Conservation (phyloP, 2,888 invertebrate genomes). For the Tolmerus cingulatus region DNA sequence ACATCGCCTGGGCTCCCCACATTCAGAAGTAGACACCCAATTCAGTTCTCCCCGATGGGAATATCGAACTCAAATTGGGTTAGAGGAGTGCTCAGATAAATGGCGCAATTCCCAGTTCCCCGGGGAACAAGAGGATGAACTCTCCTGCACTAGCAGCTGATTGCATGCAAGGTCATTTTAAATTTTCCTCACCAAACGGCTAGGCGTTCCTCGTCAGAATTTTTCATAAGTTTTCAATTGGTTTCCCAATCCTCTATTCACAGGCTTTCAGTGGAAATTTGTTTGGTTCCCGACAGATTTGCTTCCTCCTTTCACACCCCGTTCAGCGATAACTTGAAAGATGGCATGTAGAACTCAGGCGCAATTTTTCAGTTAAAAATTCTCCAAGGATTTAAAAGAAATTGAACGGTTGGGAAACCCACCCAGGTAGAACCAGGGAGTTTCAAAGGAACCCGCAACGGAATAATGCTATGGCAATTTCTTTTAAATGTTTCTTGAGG, state of each 20-base stretch:
- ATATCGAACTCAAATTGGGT: background rate
- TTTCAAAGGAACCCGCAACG: background rate
- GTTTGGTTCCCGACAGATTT: background rate
- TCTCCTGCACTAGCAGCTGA: background rate
- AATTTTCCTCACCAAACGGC: background rate
- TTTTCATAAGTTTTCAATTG: background rate
- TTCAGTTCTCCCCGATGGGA: background rate
- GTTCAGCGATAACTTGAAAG: background rate
- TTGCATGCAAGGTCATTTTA: background rate
- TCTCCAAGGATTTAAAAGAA: background rate
- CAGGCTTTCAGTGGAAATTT: background rate
- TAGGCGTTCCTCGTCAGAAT: background rate
- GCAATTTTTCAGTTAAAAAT: background rate
- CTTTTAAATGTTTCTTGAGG: background rate
- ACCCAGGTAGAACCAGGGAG: background rate
- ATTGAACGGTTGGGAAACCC: background rate
- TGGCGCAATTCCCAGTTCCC: background rate
- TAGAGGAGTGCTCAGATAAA: background rate
- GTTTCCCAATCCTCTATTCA: background rate
- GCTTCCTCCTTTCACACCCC: background rate
- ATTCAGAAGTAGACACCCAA: background rate
- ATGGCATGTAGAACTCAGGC: background rate
- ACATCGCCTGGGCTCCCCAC: background rate
- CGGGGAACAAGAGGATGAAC: background rate
- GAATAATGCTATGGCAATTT: background rate